Evolutionary conservation across 2,888 invertebrate genomes (phyloP), one percentile per base, ranked within the genome.

Genomic region (Drosophila pegasa): DNA sequence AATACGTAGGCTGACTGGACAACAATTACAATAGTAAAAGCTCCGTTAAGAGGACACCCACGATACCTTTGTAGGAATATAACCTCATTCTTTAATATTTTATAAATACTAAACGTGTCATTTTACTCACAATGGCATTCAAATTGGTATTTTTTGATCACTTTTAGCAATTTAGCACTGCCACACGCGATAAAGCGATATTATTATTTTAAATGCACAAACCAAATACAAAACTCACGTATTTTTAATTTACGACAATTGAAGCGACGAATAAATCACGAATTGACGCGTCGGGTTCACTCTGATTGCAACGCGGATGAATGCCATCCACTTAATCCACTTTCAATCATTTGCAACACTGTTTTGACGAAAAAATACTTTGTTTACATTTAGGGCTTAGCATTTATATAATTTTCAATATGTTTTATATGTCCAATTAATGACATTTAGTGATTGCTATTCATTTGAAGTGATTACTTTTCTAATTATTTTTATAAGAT

Each of bases 321-420:
- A 55, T 40, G 8, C 2, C 0, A 18, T 29, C 35, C 60, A 47
- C 40, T 45, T 18, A 10, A 16, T 16, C 0, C 8, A 48, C n/a
- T 62, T 62, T 20, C 41, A 27, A 27, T 8, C 40, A 3, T 27
- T 56, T 33, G 10, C 25, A 60, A 10, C 57, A 57, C 33, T 57
- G 4, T 7, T 14, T 1, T 8, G 16, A 12, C 9, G 1, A 45
- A 33, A 3, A 41, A 3, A 6, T 22, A 6, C 12, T 33, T 35
- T 62, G 50, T 9, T 29, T 50, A 16, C 48, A 55, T 31, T 10
- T 33, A 18, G 20, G 12, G 14, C 14, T 14, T 16, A 18, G 20
- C 18, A 20, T 18, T 14, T 16, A 3, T 6, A 7, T 47, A 7
- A 1, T 16, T 2, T 29, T 16, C 6, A 27, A 25, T 14, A n/a